Conservation (phyloP, 2,113 vertebrate species). For the Amazona guildingii region DNA sequence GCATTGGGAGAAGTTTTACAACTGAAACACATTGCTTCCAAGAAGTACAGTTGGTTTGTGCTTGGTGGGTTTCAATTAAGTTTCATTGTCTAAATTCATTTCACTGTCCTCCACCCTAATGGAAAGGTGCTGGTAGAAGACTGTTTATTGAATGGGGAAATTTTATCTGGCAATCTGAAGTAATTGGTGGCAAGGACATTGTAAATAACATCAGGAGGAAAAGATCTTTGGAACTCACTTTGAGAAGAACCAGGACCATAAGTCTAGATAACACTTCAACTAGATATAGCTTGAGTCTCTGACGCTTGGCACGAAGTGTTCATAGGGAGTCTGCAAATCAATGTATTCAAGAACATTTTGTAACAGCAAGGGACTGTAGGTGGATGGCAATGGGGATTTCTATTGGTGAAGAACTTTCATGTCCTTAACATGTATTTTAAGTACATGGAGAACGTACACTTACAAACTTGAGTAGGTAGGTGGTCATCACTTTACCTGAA, state of each 20-base stretch:
- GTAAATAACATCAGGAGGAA: neutral
- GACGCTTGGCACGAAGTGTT: neutral
- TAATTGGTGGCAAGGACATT: neutral
- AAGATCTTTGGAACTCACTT: neutral
- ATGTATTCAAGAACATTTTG: neutral
- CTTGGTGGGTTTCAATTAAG: neutral
- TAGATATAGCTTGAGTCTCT: neutral
- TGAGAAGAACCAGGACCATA: neutral
- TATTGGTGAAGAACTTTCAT: neutral
- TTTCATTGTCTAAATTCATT: neutral
- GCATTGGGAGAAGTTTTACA: neutral
- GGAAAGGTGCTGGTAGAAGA: neutral
- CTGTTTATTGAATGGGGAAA: neutral
- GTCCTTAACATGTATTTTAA: neutral
- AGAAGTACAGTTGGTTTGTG: neutral
- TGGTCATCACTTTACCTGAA: neutral
- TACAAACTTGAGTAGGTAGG: neutral
- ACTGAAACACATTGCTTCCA: neutral
- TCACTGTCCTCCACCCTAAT: neutral
- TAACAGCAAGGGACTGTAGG: neutral
- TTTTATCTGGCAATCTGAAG: neutral
- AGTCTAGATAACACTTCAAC: neutral
- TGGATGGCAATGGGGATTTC: neutral
- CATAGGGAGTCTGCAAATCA: neutral
- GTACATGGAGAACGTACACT: neutral